Evolutionary conservation across 1,140 invertebrate species (phyloP).

Genomic region (Pantala flavescens): DNA sequence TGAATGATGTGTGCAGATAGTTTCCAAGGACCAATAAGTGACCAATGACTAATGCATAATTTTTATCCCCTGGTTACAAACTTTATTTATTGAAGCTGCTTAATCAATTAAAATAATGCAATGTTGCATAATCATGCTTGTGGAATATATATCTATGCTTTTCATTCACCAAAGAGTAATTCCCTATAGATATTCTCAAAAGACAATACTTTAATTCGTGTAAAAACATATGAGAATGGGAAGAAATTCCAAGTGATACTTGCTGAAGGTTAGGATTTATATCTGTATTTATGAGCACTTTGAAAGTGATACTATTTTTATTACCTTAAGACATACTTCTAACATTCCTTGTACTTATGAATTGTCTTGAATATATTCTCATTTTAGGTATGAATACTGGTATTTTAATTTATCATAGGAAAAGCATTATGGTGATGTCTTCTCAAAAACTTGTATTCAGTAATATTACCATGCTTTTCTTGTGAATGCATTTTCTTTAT

Average conservation of each 20-base stretch:
- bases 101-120: no score
- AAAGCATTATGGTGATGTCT: background rate
- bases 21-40: no score
- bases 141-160: background rate
- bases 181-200: background rate
- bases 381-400: background rate
- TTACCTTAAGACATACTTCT: background rate
- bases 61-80: no score
- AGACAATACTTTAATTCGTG: background rate
- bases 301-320: background rate
- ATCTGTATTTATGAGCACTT: background rate
- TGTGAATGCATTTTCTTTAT: background rate
- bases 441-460: background rate
- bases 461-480: background rate
- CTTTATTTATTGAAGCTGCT: no score
- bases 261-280: background rate
- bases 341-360: background rate
- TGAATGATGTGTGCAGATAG: no score
- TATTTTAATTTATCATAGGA: background rate
- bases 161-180: background rate
- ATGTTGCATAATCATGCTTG: no score
- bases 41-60: no score
- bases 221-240: background rate
- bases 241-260: background rate
- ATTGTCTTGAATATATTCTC: background rate